phyloP scores from a whole-genome alignment of 2,113 vertebrate genomes.

The Physeter macrocephalus region DNA sequence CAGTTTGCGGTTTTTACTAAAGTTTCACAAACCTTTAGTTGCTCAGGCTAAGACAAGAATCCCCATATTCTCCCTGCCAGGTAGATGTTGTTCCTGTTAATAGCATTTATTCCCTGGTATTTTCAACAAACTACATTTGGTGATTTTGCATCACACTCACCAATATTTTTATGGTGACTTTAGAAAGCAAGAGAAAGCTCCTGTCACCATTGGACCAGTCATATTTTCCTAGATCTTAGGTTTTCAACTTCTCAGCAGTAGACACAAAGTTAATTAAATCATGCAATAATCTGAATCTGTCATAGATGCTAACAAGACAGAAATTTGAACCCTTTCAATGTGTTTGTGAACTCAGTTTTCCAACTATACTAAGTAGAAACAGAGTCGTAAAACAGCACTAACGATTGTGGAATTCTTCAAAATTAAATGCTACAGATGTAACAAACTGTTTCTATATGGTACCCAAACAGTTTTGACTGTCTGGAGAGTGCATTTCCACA shows the following conservation, averaged over 20 bases:
- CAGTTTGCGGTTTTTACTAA: neutral
- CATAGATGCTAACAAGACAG: neutral
- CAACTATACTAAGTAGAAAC: neutral
- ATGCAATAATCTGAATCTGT: neutral
- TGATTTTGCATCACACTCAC: neutral
- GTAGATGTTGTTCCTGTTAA: neutral
- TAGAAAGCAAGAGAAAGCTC: neutral
- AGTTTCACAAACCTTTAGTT: neutral
- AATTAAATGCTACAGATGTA: neutral
- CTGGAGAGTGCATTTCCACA: neutral
- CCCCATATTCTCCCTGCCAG: neutral
- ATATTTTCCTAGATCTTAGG: neutral
- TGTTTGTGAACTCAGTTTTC: slow-evolving; percentile 1
- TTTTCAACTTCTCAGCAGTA: neutral
- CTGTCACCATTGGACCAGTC: neutral
- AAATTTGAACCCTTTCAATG: neutral
- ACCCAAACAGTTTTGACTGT: neutral
- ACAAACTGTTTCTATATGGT: neutral
- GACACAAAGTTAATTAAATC: neutral
- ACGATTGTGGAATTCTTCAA: neutral
- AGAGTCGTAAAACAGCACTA: neutral
- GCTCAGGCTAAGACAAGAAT: neutral
- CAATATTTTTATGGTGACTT: neutral
- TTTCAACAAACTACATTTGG: neutral
- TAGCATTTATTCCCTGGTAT: neutral